These are phyloP conservation scores for Catostylus mosaicus DNA, from an alignment of 30 jellyfish, hydroid and myxozoan species.

Conservation along the genomic window DNA sequence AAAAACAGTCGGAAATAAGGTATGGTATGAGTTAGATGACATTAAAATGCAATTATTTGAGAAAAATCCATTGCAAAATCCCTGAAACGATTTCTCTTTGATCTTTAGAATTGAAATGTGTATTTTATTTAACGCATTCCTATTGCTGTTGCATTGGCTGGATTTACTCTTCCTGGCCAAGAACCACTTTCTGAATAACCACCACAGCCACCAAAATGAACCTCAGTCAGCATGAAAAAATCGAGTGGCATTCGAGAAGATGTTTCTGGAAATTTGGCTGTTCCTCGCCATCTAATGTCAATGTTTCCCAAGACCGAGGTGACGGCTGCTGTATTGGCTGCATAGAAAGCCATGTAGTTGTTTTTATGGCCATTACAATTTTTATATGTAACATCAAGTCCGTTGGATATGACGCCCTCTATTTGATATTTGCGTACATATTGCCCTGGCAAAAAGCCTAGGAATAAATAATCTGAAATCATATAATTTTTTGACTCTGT, in stretches of 20 bases:
- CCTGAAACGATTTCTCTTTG: too few relatives aligned
- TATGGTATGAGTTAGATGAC: too few relatives aligned
- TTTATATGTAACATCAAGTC: background rate
- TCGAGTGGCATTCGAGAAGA: conserved; percentile 18
- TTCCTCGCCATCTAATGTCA: conserved; percentile 43
- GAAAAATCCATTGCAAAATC: too few relatives aligned
- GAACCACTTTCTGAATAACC: conserved; percentile 23
- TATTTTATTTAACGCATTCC: conserved; percentile 19
- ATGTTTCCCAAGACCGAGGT: background rate
- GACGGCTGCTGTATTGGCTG: background rate
- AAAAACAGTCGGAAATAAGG: too few relatives aligned
- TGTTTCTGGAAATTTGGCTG: conserved; percentile 28
- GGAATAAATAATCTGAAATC: conserved; percentile 28
- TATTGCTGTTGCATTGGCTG: conserved; percentile 41
- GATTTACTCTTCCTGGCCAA: conserved; percentile 16
- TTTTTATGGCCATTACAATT: conserved; percentile 12
- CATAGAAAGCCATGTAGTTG: conserved; percentile 34
- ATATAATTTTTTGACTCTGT: conserved; percentile 23
- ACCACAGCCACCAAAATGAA: conserved; percentile 70
- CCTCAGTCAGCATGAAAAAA: conserved; percentile 45
- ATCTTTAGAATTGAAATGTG: too few relatives aligned
- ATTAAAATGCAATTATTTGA: too few relatives aligned
- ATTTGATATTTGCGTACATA: background rate
- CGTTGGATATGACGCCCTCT: conserved; percentile 18
- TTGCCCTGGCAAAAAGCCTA: conserved; percentile 45